Percentiles rank a stretch among this genome's conserved stretches.
Conservation (phyloP, 2,113 vertebrate species). For the Rhadina sibilatrix region DNA sequence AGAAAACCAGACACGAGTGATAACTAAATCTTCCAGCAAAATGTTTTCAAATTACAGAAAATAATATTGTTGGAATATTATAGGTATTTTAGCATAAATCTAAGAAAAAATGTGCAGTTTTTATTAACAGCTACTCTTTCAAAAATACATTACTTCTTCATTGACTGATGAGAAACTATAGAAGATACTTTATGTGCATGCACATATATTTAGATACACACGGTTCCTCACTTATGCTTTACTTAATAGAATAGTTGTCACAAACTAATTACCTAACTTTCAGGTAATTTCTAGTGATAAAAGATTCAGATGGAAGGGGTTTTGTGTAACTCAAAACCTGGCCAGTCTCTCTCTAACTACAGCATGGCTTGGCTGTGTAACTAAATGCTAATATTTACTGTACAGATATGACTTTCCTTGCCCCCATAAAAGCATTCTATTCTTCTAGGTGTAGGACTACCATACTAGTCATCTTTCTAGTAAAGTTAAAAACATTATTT, state of each 20-base stretch:
- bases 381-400: not conserved
- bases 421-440: not conserved
- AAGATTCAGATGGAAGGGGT: not conserved
- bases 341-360: not conserved
- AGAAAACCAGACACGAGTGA: not conserved
- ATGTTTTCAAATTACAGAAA: not conserved
- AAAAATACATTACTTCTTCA: not conserved
- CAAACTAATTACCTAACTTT: not conserved
- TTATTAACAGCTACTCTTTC: not conserved
- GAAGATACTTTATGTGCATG: not conserved
- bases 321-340: not conserved
- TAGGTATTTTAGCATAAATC: not conserved
- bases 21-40: not conserved
- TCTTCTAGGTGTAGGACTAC: not conserved
- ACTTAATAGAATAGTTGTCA: not conserved
- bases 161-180: not conserved
- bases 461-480: not conserved
- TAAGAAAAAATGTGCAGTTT: not conserved
- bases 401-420: not conserved
- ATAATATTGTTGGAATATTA: not conserved
- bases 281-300: not conserved
- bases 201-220: not conserved
- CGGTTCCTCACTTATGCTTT: not conserved
- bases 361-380: not conserved
- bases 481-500: not conserved